Conservation (phyloP, 1,140 invertebrate species). For the Bacillus rossius region DNA sequence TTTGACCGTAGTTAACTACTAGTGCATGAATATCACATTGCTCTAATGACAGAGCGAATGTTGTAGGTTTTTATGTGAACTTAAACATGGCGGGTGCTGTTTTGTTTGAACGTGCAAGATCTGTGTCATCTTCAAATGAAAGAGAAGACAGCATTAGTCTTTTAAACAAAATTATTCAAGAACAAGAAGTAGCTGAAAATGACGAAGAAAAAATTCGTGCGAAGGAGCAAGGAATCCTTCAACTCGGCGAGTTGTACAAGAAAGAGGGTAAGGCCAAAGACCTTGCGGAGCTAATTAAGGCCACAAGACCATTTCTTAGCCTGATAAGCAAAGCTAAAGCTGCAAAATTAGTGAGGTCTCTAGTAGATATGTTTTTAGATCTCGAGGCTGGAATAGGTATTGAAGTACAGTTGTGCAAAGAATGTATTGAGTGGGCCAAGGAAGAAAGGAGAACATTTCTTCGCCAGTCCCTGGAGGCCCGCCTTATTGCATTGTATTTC, state of each 20-base stretch:
- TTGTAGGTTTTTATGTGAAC: constrained; percentile 1
- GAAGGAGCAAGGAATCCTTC: constrained; percentile 86
- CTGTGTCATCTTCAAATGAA: constrained; percentile 60
- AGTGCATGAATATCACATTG: background rate
- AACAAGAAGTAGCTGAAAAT: constrained; percentile 62
- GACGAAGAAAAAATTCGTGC: constrained; percentile 82
- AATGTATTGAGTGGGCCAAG: constrained; percentile 99
- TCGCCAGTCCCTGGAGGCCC: constrained; percentile 90
- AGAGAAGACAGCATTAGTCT: constrained; percentile 59
- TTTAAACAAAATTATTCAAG: constrained; percentile 63
- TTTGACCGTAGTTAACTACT: no score
- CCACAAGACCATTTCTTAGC: constrained; percentile 88
- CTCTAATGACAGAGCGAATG: constrained; percentile 17
- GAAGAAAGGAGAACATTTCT: constrained; percentile 95
- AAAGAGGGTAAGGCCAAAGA: constrained; percentile 91
- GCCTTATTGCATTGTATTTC: constrained; percentile 91
- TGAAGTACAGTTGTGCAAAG: constrained; percentile 84
- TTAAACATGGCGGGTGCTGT: constrained; percentile 75
- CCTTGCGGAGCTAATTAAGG: constrained; percentile 88
- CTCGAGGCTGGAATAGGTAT: constrained; percentile 91
- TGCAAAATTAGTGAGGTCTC: constrained; percentile 91
- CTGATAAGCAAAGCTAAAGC: constrained; percentile 98
- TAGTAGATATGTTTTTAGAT: constrained; percentile 97
- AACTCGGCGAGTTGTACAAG: constrained; percentile 84
- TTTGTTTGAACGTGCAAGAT: constrained; percentile 74